Evolutionary conservation across 2,113 vertebrate genomes (phyloP).

Genomic region (Nyctibius bracteatus): DNA sequence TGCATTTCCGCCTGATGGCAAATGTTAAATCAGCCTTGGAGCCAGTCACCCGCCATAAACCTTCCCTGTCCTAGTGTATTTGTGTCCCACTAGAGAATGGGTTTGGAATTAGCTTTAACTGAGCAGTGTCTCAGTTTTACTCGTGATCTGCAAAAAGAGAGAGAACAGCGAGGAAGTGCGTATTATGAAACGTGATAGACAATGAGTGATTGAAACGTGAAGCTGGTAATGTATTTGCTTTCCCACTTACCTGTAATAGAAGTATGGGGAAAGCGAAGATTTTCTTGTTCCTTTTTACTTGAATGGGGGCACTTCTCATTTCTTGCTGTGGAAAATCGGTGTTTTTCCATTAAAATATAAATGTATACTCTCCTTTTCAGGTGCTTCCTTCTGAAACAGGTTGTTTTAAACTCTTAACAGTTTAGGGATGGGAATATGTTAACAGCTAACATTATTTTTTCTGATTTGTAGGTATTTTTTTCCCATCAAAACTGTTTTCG

Average conservation of each 20-base stretch:
- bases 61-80: background rate
- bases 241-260: slow-evolving; percentile 57
- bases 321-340: slow-evolving; percentile 54
- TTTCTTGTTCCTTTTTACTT: slow-evolving; percentile 45
- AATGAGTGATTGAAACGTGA: slow-evolving; percentile 69
- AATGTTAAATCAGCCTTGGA: slow-evolving; percentile 66
- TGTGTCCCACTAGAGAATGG: background rate
- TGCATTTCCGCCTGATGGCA: slow-evolving; percentile 72
- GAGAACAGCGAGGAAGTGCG: background rate
- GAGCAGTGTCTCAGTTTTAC: slow-evolving; percentile 11
- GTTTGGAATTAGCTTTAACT: slow-evolving; percentile 69
- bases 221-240: slow-evolving; percentile 66
- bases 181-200: slow-evolving; percentile 27
- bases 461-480: background rate
- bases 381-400: background rate
- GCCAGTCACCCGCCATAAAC: slow-evolving; percentile 63
- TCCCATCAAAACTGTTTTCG: background rate
- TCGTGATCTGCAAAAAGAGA: background rate
- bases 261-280: slow-evolving; percentile 42
- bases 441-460: background rate
- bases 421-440: background rate
- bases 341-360: background rate
- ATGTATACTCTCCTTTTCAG: background rate
- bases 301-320: slow-evolving; percentile 14
- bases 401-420: background rate